Conservation (phyloP, 2,888 invertebrate species). For the Argyresthia albistria region DNA sequence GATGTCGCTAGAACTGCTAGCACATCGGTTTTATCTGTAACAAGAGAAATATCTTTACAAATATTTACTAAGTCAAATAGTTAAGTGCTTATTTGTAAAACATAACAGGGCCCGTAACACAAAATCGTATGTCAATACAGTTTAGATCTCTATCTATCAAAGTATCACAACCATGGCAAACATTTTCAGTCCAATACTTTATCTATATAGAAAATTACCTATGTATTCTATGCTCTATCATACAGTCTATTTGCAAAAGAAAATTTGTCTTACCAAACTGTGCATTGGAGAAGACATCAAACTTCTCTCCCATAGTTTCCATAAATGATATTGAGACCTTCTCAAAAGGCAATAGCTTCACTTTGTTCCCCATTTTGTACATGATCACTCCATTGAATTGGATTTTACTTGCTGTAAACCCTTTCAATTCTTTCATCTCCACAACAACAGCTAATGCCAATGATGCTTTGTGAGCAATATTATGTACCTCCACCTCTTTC, state of each 20-base stretch:
- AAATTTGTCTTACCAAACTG: constrained; percentile 22
- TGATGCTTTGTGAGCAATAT: constrained; percentile 9
- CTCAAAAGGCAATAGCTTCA: constrained; percentile 35
- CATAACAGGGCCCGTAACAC: too few relatives aligned
- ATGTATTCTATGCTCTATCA: too few relatives aligned
- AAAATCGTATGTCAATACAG: too few relatives aligned
- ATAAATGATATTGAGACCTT: constrained; percentile 30
- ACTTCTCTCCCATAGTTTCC: constrained; percentile 32
- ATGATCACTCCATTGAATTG: constrained; percentile 34
- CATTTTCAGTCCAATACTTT: too few relatives aligned
- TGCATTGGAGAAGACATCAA: constrained; percentile 32
- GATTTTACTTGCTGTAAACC: constrained; percentile 24
- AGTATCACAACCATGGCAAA: too few relatives aligned
- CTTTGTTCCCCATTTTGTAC: constrained; percentile 25
- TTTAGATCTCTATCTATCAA: too few relatives aligned
- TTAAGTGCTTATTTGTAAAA: too few relatives aligned
- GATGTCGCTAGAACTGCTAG: constrained; percentile 37
- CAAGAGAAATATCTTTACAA: neutral
- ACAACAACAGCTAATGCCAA: constrained; percentile 27
- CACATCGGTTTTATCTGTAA: constrained; percentile 28
- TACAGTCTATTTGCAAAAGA: neutral
- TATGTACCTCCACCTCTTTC: constrained; percentile 22
- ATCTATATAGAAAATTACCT: too few relatives aligned
- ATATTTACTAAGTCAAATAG: neutral
- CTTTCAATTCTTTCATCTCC: constrained; percentile 32